These are phyloP conservation scores for Poicephalus meyeri DNA, from an alignment of 2,113 vertebrate genomes.

Conservation along the genomic window DNA sequence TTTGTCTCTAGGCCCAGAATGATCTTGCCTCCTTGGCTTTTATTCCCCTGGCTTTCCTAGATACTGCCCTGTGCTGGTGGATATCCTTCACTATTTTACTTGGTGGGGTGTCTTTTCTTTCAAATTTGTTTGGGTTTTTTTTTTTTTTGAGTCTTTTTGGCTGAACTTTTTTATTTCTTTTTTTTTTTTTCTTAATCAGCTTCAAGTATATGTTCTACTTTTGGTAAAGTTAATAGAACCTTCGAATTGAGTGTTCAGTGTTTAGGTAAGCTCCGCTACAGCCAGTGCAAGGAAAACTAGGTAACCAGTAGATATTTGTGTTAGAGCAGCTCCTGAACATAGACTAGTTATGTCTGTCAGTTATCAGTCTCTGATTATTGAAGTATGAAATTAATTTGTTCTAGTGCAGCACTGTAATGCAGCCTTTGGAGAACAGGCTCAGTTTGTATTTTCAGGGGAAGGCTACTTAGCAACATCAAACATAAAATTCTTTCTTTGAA, in stretches of 20 bases:
- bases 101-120: constrained; percentile 63
- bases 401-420: neutral
- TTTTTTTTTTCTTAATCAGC: neutral
- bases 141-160: constrained; percentile 38
- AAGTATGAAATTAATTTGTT: neutral
- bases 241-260: neutral
- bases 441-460: neutral
- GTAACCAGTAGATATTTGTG: neutral
- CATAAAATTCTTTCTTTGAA: neutral
- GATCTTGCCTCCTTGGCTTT: constrained; percentile 88
- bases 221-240: neutral
- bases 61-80: constrained; percentile 88
- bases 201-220: constrained; percentile 10
- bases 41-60: constrained; percentile 88
- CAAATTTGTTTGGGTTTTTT: neutral
- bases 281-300: neutral
- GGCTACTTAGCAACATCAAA: neutral
- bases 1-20: constrained; percentile 85
- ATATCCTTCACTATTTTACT: constrained; percentile 82
- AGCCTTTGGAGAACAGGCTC: neutral
- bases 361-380: neutral
- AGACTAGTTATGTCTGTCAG: neutral
- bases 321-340: neutral
- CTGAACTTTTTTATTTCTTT: constrained; percentile 22
- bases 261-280: constrained; percentile 39